Conservation (phyloP, 2,888 invertebrate species). For the Dysmachus trigonus region DNA sequence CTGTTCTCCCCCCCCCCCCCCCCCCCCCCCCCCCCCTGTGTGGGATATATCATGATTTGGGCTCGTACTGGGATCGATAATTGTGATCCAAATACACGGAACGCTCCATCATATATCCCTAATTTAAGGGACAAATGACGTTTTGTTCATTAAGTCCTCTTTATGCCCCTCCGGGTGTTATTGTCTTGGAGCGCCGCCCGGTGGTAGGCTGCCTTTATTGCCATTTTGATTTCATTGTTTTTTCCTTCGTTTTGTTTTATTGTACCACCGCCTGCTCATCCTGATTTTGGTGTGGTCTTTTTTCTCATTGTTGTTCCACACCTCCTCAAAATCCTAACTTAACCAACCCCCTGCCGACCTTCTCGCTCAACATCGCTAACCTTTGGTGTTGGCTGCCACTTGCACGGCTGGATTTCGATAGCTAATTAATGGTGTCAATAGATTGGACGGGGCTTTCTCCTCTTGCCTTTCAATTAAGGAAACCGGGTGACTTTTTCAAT, state of each 20-base stretch:
- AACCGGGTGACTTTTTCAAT: conserved; percentile 18
- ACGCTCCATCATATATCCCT: conserved; percentile 17
- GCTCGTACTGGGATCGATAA: not conserved
- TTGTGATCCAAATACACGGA: conserved; percentile 6
- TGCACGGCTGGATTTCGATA: conserved; percentile 23
- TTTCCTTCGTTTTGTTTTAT: not conserved
- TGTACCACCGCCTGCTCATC: not conserved
- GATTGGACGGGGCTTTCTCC: conserved; percentile 2
- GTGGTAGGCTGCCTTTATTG: not conserved
- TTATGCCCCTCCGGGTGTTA: not conserved
- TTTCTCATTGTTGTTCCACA: not conserved
- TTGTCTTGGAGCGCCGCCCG: not conserved
- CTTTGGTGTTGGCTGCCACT: conserved; percentile 14
- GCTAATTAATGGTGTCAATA: conserved; percentile 34
- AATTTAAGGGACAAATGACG: conserved; percentile 28
- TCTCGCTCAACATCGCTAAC: not conserved
- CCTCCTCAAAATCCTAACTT: not conserved
- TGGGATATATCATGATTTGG: conserved; percentile 30
- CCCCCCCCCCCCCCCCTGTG: no score
- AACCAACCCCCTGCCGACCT: not conserved
- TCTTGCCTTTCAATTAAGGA: conserved; percentile 1
- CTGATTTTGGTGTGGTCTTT: not conserved
- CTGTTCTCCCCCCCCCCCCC: conserved; percentile 4
- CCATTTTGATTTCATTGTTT: not conserved
- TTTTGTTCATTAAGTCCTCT: conserved; percentile 35